phyloP scores from a whole-genome alignment of 2,888 invertebrate genomes.

The Steinernema carpocapsae region DNA sequence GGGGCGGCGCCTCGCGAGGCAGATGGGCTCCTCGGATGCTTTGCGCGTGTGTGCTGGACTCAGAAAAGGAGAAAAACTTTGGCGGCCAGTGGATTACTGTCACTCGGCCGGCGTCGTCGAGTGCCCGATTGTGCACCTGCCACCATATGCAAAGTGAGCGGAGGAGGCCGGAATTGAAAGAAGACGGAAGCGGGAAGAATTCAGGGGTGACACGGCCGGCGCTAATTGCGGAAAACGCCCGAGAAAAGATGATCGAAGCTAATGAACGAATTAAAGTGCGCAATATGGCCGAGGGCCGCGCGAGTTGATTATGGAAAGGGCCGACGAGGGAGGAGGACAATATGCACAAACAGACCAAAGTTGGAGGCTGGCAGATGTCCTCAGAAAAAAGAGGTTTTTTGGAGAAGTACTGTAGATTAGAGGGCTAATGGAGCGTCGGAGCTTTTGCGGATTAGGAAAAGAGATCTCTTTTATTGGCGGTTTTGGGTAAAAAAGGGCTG shows the following conservation, averaged over 20 bases:
- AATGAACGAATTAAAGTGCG: conserved; percentile 27
- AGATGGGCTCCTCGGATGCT: conserved; percentile 11
- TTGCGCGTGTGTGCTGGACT: too few relatives aligned
- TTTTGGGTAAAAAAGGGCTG: too few relatives aligned
- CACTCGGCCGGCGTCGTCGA: too few relatives aligned
- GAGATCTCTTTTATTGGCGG: too few relatives aligned
- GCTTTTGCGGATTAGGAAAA: too few relatives aligned
- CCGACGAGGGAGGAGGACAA: neutral
- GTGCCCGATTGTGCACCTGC: conserved; percentile 25
- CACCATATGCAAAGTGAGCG: conserved; percentile 19
- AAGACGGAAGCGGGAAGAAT: neutral
- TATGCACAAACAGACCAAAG: neutral
- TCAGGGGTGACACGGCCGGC: neutral
- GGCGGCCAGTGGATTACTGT: conserved; percentile 14
- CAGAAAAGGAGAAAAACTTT: conserved; percentile 21
- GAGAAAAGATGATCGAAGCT: conserved; percentile 25
- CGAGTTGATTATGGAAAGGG: conserved; percentile 14
- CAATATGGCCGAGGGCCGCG: conserved; percentile 29
- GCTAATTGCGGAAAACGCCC: conserved; percentile 32
- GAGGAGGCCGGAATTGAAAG: neutral
- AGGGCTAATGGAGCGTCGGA: too few relatives aligned
- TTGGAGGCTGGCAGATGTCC: neutral
- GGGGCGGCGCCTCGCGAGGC: conserved; percentile 27
- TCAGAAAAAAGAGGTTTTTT: too few relatives aligned
- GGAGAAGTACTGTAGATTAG: too few relatives aligned